Conservation (phyloP, 2,797 vertebrate genomes). For the Numenius phaeopus region DNA sequence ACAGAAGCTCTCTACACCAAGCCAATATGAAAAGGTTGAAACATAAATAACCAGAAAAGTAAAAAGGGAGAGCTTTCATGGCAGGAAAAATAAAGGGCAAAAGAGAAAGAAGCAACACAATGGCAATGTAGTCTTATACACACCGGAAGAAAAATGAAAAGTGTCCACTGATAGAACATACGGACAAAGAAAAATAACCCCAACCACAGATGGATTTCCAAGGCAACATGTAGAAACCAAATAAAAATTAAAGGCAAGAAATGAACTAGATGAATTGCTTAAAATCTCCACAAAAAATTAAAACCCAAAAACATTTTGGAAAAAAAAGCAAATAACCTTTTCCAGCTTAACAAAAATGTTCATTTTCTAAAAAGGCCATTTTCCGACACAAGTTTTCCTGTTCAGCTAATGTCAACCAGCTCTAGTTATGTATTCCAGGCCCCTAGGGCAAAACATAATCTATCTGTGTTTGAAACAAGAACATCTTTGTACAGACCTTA, state of each 20-base stretch:
- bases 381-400: neutral
- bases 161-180: neutral
- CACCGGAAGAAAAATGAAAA: neutral
- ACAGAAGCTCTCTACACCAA: neutral
- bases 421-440: slow-evolving; percentile 10
- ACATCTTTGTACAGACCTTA: slow-evolving; percentile 28
- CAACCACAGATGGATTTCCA: slow-evolving; percentile 23
- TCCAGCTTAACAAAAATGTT: neutral
- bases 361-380: slow-evolving; percentile 5
- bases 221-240: neutral
- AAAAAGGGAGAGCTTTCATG: neutral
- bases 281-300: neutral
- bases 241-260: slow-evolving; percentile 4
- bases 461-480: slow-evolving; percentile 1
- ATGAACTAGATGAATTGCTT: neutral
- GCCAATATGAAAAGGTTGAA: slow-evolving; percentile 17
- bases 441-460: slow-evolving; percentile 30
- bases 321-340: neutral
- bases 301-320: neutral
- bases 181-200: neutral
- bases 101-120: slow-evolving; percentile 5
- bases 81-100: neutral
- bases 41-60: slow-evolving; percentile 14
- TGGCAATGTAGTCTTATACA: neutral
- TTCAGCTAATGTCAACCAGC: slow-evolving; percentile 13